Base-by-base conservation (phyloP, 2,888 invertebrate genomes). In the Zaprionus obscuricornis region DNA sequence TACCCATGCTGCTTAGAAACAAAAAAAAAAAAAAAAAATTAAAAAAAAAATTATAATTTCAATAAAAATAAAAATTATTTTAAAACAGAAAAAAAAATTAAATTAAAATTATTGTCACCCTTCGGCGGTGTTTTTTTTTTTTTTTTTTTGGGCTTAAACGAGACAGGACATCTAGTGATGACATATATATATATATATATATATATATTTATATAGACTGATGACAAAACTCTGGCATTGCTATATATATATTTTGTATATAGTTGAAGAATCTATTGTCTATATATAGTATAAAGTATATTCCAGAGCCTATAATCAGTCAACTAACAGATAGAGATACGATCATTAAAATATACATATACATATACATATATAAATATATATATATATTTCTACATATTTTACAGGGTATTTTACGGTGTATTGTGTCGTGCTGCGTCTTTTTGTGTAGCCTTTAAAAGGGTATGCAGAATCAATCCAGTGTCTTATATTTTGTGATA, bases 321-420 rank as follows among this genome's bases (percentile, higher is more conserved):
- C 47, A 65, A 62, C 49, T 75, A 69, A 66, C 72, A 73, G 66
- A 63, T 75, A 69, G 73, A 77, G 74, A 72, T 77, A 77, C 77
- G 82, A 77, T 77, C 77, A 77, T 52, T 74, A 66, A 74, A 36
- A 64, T 39, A 47, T 17, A 31, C n/a, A 34, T 16, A 43, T 22
- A 45, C 13, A 43, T 43, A 42, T 56, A 59, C 40, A 55, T 43
- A 47, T 46, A 66, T 29, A 60, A 16, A 52, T 20, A 40, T 29
- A 56, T 27, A 27, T 50, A 63, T n/a, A n/a, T n/a, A n/a, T n/a
- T n/a, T n/a, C n/a, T 39, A 18, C 24, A 39, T 2, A 39, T 39
- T 18, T n/a, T 22, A 40, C 13, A 40, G n/a, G n/a, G n/a, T n/a
- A n/a, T n/a, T n/a, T n/a, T n/a, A n/a, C n/a, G n/a, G n/a, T n/a